Evolutionary conservation across 2,888 invertebrate genomes (phyloP).

Genomic region (Tortricodes alternella): DNA sequence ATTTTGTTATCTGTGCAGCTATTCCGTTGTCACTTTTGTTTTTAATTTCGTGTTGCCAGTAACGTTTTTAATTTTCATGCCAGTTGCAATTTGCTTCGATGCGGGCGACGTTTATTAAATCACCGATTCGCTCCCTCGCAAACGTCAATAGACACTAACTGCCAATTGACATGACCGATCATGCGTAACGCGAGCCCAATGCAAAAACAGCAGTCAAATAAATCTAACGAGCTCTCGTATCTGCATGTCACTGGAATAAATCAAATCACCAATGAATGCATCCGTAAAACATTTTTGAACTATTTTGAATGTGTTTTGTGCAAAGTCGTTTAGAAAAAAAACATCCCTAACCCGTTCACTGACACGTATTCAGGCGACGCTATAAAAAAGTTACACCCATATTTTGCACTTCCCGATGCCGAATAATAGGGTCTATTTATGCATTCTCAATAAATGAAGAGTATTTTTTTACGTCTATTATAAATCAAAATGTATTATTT

Average conservation of each 20-base stretch:
- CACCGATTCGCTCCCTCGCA: constrained; percentile 45
- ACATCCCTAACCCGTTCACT: constrained; percentile 77
- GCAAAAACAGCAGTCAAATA: constrained; percentile 79
- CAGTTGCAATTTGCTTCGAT: constrained; percentile 25
- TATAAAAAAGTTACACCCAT: constrained; percentile 81
- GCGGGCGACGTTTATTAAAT: constrained; percentile 35
- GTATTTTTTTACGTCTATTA: constrained; percentile 80
- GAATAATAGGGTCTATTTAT: constrained; percentile 82
- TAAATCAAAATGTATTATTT: constrained; percentile 83
- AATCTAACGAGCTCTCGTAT: constrained; percentile 80
- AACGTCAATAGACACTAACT: constrained; percentile 68
- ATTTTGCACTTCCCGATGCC: constrained; percentile 81
- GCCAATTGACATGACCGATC: constrained; percentile 79
- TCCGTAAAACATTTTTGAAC: constrained; percentile 80
- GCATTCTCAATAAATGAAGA: constrained; percentile 82
- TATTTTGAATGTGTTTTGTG: constrained; percentile 75
- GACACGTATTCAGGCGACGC: constrained; percentile 73
- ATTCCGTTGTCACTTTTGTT: constrained; percentile 20
- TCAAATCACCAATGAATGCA: constrained; percentile 81
- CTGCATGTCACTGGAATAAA: constrained; percentile 82
- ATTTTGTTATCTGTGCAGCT: constrained; percentile 43
- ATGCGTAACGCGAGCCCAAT: constrained; percentile 74
- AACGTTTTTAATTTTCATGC: neutral
- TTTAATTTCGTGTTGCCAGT: constrained; percentile 10
- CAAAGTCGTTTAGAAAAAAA: constrained; percentile 54